A percentile compares a stretch with the other conserved stretches of the same genome.
Conservation (phyloP, 2,888 invertebrate genomes). For the Trachelus troglodyta region DNA sequence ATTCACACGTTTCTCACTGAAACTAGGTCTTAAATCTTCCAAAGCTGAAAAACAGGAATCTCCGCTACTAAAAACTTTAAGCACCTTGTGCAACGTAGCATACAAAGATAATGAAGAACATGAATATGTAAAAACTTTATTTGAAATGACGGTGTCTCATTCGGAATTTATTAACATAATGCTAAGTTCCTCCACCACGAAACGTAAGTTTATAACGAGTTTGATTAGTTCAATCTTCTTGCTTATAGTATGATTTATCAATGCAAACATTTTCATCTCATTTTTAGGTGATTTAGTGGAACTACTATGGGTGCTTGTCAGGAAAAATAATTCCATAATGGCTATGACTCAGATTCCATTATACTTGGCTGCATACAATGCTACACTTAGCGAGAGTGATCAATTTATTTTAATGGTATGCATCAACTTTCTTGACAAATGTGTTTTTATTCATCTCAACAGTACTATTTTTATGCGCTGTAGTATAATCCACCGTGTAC, state of each 20-base stretch:
- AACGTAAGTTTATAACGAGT: conserved; percentile 48
- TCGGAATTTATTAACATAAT: conserved; percentile 81
- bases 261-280: neutral
- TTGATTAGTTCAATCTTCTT: neutral
- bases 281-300: conserved; percentile 73
- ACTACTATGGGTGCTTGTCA: conserved; percentile 74
- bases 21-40: conserved; percentile 71
- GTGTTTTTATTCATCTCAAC: neutral
- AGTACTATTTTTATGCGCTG: neutral
- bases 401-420: conserved; percentile 71
- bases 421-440: neutral
- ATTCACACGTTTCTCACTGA: conserved; percentile 70
- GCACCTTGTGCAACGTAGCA: conserved; percentile 70
- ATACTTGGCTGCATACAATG: conserved; percentile 82
- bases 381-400: conserved; percentile 77
- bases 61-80: conserved; percentile 70
- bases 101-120: conserved; percentile 69
- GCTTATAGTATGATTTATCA: neutral
- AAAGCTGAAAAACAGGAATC: conserved; percentile 54
- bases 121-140: conserved; percentile 69
- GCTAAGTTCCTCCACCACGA: conserved; percentile 65
- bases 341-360: conserved; percentile 78
- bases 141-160: conserved; percentile 82
- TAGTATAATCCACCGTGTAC: neutral
- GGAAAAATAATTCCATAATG: conserved; percentile 75